Evolutionary conservation across 2,113 vertebrate species (phyloP).

Genomic region (Lepisosteus osseus): DNA sequence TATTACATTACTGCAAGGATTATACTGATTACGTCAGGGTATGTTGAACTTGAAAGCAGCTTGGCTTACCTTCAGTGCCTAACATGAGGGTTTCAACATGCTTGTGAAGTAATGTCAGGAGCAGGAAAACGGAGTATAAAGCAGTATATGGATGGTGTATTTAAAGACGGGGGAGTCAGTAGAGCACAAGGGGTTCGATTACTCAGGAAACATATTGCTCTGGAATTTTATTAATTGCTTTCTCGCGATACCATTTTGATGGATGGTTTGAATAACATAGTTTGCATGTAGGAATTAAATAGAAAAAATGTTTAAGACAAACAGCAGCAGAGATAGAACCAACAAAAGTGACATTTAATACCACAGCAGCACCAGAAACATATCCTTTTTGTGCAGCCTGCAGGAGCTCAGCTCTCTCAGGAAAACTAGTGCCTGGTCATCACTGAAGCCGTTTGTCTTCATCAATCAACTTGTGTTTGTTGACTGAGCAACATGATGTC

Average conservation of each 20-base stretch:
- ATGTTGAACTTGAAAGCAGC: slow-evolving; percentile 49
- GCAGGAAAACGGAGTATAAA: not conserved
- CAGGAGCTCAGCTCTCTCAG: slow-evolving; percentile 63
- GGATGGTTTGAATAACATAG: slow-evolving; percentile 14
- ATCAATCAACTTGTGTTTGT: slow-evolving; percentile 78
- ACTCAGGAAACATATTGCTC: not conserved
- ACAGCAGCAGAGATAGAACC: not conserved
- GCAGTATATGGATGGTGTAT: not conserved
- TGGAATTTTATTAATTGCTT: not conserved
- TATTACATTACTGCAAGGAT: slow-evolving; percentile 45
- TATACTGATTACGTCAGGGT: slow-evolving; percentile 40
- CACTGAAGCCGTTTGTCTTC: slow-evolving; percentile 75
- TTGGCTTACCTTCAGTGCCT: slow-evolving; percentile 52
- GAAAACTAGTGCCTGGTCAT: slow-evolving; percentile 67
- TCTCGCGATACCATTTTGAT: not conserved
- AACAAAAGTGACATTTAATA: slow-evolving; percentile 20
- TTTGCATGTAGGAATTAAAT: slow-evolving; percentile 6
- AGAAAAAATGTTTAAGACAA: slow-evolving; percentile 1
- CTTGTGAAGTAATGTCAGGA: slow-evolving; percentile 52
- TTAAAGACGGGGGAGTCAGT: too few species aligned
- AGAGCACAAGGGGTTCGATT: not conserved
- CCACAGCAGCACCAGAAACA: slow-evolving; percentile 39
- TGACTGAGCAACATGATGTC: slow-evolving; percentile 79
- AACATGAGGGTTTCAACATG: slow-evolving; percentile 48
- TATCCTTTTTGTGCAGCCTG: slow-evolving; percentile 60